These are phyloP conservation scores for Rhogogaster chlorosoma DNA, from an alignment of 2,888 invertebrate species.

Conservation along the genomic window DNA sequence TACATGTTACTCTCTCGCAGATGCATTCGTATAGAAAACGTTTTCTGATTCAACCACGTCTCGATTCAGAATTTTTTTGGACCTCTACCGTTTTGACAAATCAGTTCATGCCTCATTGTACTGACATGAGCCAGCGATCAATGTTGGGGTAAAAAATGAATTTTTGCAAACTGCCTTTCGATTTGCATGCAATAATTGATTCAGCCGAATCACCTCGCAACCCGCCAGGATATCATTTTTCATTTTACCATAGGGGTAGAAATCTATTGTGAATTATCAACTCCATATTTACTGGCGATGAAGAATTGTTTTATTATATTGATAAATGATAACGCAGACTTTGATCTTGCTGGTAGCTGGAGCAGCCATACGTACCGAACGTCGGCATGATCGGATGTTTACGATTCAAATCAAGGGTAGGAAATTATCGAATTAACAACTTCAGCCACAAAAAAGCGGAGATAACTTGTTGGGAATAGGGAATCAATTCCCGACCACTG, in stretches of 20 bases:
- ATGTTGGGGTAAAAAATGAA: background rate
- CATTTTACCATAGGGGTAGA: background rate
- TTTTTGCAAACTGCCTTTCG: background rate
- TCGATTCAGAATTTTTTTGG: background rate
- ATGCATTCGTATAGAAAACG: background rate
- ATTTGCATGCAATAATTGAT: background rate
- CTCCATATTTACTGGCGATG: background rate
- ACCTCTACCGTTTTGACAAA: background rate
- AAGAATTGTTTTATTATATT: background rate
- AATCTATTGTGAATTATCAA: background rate
- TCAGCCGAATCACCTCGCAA: background rate
- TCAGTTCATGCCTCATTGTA: background rate
- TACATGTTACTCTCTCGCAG: background rate
- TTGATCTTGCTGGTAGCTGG: background rate
- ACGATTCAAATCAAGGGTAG: background rate
- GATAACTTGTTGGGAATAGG: background rate
- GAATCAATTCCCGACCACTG: background rate
- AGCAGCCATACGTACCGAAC: background rate
- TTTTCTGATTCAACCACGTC: background rate
- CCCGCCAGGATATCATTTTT: background rate
- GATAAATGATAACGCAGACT: background rate
- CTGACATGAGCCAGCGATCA: background rate
- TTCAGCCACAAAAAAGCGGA: background rate
- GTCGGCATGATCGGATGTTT: background rate
- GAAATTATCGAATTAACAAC: background rate